Conservation (phyloP, 2,888 invertebrate species). For the Noctua fimbriata region DNA sequence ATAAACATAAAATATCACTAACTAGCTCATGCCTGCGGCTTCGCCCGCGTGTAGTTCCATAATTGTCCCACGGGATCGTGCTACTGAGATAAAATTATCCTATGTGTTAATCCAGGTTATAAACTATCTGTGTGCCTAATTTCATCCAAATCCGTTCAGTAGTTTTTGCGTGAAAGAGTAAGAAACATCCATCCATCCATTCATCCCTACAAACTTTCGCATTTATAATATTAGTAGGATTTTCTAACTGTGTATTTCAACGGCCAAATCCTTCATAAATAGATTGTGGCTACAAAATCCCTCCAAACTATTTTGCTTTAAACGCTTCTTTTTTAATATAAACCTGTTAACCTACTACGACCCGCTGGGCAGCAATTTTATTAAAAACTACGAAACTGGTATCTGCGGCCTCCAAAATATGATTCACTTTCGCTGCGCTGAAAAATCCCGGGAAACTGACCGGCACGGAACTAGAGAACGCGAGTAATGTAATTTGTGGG, state of each 20-base stretch:
- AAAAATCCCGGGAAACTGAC: slow-evolving; percentile 65
- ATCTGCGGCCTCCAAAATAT: slow-evolving; percentile 15
- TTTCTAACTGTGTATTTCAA: background rate
- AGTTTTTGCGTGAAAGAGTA: too few species aligned
- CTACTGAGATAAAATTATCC: too few species aligned
- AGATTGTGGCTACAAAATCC: background rate
- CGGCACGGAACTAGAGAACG: slow-evolving; percentile 70
- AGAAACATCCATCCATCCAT: too few species aligned
- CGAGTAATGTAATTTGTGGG: slow-evolving; percentile 75
- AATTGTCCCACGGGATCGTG: too few species aligned
- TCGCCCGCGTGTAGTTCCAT: too few species aligned
- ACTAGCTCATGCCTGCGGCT: too few species aligned
- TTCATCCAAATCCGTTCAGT: too few species aligned
- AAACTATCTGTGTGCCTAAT: too few species aligned
- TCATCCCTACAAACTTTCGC: too few species aligned
- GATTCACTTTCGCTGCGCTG: slow-evolving; percentile 36
- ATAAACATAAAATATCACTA: background rate
- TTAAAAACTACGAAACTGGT: slow-evolving; percentile 12
- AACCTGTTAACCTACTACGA: background rate
- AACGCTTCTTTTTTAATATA: background rate
- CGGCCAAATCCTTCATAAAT: background rate
- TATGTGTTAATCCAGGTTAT: too few species aligned
- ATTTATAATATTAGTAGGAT: background rate
- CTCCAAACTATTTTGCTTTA: background rate
- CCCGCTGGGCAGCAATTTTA: background rate